Percentiles rank a stretch among this genome's conserved stretches.
These are phyloP conservation scores for Caenorhabditis zanzibari DNA, from an alignment of 2,888 invertebrate species.

Conservation along the genomic window DNA sequence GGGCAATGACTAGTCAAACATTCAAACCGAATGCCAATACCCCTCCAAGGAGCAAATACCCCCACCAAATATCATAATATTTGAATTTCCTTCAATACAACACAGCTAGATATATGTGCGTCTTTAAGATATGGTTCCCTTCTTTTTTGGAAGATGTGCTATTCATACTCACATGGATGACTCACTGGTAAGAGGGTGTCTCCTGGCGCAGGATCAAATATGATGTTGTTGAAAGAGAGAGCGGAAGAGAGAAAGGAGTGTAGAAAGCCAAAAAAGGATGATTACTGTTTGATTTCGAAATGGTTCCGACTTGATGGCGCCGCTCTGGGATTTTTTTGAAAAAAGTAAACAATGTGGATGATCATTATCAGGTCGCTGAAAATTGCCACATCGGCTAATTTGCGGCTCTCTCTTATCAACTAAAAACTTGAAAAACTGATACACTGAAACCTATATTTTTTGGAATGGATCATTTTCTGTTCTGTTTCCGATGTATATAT, in stretches of 20 bases:
- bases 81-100: slow-evolving; percentile 29
- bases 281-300: slow-evolving; percentile 14
- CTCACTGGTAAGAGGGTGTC: slow-evolving; percentile 39
- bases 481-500: neutral
- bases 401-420: slow-evolving; percentile 28
- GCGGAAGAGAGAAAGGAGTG: neutral
- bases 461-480: neutral
- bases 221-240: neutral
- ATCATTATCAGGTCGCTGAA: slow-evolving; percentile 22
- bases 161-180: slow-evolving; percentile 45
- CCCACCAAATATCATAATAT: slow-evolving; percentile 42
- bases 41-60: slow-evolving; percentile 31
- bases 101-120: slow-evolving; percentile 17
- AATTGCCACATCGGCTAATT: slow-evolving; percentile 11
- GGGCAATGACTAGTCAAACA: slow-evolving; percentile 55
- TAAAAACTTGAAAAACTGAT: neutral
- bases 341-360: slow-evolving; percentile 14
- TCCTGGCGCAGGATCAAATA: neutral
- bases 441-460: neutral
- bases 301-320: slow-evolving; percentile 26
- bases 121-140: neutral
- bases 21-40: slow-evolving; percentile 38
- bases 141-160: slow-evolving; percentile 16
- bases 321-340: slow-evolving; percentile 30
- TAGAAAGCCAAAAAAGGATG: slow-evolving; percentile 5